Base-by-base conservation (phyloP, 2,888 invertebrate genomes). In the Drosophila subsilvestris region DNA sequence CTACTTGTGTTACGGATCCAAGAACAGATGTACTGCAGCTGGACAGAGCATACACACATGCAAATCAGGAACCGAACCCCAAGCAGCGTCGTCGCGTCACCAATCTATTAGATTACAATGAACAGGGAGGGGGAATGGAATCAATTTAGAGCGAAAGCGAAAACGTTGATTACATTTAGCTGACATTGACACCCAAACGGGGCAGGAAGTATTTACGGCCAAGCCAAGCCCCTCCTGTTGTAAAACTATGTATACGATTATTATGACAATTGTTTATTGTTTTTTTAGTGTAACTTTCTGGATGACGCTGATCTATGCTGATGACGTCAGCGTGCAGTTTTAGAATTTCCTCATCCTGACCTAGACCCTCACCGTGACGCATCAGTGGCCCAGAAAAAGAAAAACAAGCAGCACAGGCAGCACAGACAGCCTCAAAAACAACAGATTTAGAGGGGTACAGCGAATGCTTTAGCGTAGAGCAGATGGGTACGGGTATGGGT, bases 221-320 rank as follows among this genome's bases (percentile, higher is more conserved):
- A 29, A 9, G 65, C 54, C 65, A 32, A 22, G 65, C 67, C 67
- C 67, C 62, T 65, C 37, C 12, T 3, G 14, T 27, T 17, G 47
- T 9, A 42, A 10, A 65, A 66, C 29, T 25, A 17, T 18, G 14
- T 49, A 55, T n/a, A n/a, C n/a, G n/a, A n/a, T n/a, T n/a, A n/a
- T n/a, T n/a, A n/a, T n/a, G n/a, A n/a, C n/a, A 44, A 44, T 25
- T 48, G 43, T 12, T 29, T 43, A n/a, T n/a, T n/a, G n/a, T n/a
- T n/a, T n/a, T n/a, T n/a, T n/a, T n/a, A n/a, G n/a, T 37, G 18
- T 12, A 37, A 5, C 12, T 37, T n/a, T 37, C 7, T 14, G 14
- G n/a, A 2, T 37, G 47, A 20, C 20, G 22, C 10, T 47, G 12
- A 47, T 18, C 5, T 22, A 37, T 49, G n/a, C 9, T 20, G 20